Evolutionary conservation across 1,140 invertebrate genomes (phyloP), one percentile per base, ranked within the genome.

Genomic region (Aphaenogaster floridana): DNA sequence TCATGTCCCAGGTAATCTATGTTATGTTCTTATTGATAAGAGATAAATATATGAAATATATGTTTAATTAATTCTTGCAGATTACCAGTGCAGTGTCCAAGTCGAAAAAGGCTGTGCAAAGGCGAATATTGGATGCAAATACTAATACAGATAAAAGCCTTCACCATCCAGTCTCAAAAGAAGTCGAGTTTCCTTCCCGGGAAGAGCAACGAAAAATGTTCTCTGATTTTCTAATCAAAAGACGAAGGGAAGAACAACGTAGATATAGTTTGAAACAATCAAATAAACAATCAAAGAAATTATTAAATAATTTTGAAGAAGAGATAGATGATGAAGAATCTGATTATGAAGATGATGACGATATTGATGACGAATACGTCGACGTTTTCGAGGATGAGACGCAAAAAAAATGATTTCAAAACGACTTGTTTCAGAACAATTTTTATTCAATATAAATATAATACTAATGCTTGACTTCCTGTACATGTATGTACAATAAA

Each of bases 1-100:
- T 98, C 28, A 96, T 97, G 96, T 94, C 89, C 6, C 93, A 88
- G 87, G 95, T 95, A 91, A 63, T 48, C 9, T 69, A 17, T 76
- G 1, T 52, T 48, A 64, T 21, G 17, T n/a, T 63, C n/a, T 72
- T 61, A 78, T 61, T 7, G 9, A 42, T 34, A 72, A 68, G n/a
- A 61, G 48, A 71, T 68, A 72, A 64, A 17, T 17, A 54, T 17
- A 50, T 15, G 8, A 59, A 76, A 69, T 54, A 52, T 34, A 59
- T 61, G 15, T 69, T 15, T 76, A 34, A 45, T 69, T 28, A 59
- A 71, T 89, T 74, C 13, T 81, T 84, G 8, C 76, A 94, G 93
- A 89, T 94, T 6, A 90, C 90, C 72, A 21, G 13, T 61, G 89
- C 88, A 39, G 42, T 92, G 6, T 81, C 79, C n/a, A 91, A 92